A percentile compares a stretch with the other conserved stretches of the same genome.
phyloP scores from a whole-genome alignment of 2,888 invertebrate species.

The Hypercompe scribonia region DNA sequence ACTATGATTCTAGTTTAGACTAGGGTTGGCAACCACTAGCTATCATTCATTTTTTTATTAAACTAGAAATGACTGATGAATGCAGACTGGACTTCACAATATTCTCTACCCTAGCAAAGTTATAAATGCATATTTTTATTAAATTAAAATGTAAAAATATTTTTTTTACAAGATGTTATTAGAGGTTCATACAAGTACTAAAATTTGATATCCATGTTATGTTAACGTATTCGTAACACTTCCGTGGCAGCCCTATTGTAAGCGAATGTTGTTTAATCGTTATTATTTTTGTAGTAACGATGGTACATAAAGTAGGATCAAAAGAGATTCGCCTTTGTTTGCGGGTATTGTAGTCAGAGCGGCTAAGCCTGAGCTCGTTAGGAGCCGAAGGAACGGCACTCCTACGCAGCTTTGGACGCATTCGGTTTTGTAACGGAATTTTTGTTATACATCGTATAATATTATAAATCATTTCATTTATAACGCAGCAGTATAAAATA shows the following conservation, averaged over 20 bases:
- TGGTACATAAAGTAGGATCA: conserved; percentile 42
- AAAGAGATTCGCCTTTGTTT: conserved; percentile 38
- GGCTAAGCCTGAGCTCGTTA: conserved; percentile 32
- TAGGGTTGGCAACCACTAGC: conserved; percentile 14
- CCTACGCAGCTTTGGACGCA: conserved; percentile 34
- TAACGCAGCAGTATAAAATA: background rate
- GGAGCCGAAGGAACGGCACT: conserved; percentile 28
- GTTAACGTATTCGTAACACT: background rate
- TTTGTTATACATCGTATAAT: conserved; percentile 12
- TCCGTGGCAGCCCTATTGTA: conserved; percentile 16
- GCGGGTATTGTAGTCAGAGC: conserved; percentile 32
- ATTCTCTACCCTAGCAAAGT: background rate
- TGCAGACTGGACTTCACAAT: background rate
- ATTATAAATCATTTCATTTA: background rate
- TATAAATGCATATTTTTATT: background rate
- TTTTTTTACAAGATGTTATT: background rate
- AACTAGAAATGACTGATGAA: background rate
- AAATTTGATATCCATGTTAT: too few relatives aligned
- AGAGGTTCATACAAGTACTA: background rate
- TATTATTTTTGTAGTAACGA: conserved; percentile 53
- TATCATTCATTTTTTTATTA: too few relatives aligned
- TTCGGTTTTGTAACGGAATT: conserved; percentile 27
- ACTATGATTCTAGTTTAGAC: conserved; percentile 53
- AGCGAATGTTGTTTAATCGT: conserved; percentile 43
- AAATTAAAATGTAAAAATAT: background rate